These are phyloP conservation scores for Pimephales promelas DNA, from an alignment of 2,113 vertebrate genomes.

Conservation along the genomic window DNA sequence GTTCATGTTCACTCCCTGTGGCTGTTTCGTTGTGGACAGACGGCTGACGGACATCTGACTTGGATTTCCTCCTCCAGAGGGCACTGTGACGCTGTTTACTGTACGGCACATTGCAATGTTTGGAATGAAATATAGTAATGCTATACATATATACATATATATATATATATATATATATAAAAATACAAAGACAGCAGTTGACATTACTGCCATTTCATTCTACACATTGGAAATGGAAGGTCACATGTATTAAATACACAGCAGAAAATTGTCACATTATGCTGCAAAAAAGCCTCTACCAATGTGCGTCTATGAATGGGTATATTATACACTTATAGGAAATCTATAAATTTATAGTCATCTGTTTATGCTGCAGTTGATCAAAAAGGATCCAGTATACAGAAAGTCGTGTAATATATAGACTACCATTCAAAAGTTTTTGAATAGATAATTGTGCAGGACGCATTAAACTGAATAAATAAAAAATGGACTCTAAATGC, in stretches of 20 bases:
- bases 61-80: constrained; percentile 78
- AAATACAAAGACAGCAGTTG: background rate
- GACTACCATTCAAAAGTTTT: background rate
- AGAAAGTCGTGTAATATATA: background rate
- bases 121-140: background rate
- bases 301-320: background rate
- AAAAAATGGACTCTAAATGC: no score
- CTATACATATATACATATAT: no score
- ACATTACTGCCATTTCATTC: background rate
- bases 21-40: constrained; percentile 26
- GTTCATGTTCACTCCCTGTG: constrained; percentile 32
- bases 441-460: background rate
- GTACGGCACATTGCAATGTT: constrained; percentile 13
- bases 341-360: background rate
- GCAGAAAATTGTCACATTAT: background rate
- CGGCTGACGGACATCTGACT: constrained; percentile 61
- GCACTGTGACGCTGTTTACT: constrained; percentile 80
- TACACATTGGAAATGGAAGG: no score
- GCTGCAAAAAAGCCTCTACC: background rate
- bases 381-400: background rate
- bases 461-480: no score
- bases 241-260: background rate
- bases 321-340: background rate
- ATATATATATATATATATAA: no score
- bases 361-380: background rate